Evolutionary conservation across 2,888 invertebrate genomes (phyloP).

Genomic region (Trichopoda pennipes): DNA sequence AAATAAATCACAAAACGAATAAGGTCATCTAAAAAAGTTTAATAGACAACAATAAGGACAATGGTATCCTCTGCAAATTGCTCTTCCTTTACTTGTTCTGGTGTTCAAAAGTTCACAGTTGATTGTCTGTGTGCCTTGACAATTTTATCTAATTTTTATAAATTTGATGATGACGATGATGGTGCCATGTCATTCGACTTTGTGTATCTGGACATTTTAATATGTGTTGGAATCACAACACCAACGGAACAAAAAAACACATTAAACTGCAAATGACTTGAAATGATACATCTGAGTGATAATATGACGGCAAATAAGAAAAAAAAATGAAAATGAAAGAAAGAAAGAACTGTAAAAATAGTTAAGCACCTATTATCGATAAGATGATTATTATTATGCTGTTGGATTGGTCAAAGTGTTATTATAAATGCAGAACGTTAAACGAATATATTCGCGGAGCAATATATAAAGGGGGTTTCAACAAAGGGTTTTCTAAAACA

Average conservation of each 20-base stretch:
- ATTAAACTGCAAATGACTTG: slow-evolving; percentile 27
- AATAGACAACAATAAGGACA: slow-evolving; percentile 21
- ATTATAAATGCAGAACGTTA: neutral
- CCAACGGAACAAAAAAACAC: neutral
- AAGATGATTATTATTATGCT: slow-evolving; percentile 6
- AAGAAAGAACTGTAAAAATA: neutral
- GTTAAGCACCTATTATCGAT: slow-evolving; percentile 13
- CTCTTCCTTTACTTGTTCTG: slow-evolving; percentile 16
- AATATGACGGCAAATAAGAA: neutral
- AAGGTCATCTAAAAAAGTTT: slow-evolving; percentile 63
- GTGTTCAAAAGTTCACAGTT: slow-evolving; percentile 22
- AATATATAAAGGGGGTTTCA: neutral
- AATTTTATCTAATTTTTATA: slow-evolving; percentile 17
- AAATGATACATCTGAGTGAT: slow-evolving; percentile 21
- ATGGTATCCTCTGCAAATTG: slow-evolving; percentile 27
- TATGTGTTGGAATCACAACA: slow-evolving; percentile 5
- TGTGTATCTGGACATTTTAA: neutral
- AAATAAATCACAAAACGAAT: slow-evolving; percentile 34
- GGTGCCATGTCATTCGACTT: neutral
- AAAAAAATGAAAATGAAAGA: too few species aligned
- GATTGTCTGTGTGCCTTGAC: slow-evolving; percentile 10
- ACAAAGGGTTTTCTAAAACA: too few species aligned
- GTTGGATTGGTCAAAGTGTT: neutral
- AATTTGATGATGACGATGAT: neutral
- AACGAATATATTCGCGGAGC: neutral